Evolutionary conservation across 1,140 invertebrate species (phyloP), one percentile per base, ranked within the genome.

Genomic region (Cylas formicarius): DNA sequence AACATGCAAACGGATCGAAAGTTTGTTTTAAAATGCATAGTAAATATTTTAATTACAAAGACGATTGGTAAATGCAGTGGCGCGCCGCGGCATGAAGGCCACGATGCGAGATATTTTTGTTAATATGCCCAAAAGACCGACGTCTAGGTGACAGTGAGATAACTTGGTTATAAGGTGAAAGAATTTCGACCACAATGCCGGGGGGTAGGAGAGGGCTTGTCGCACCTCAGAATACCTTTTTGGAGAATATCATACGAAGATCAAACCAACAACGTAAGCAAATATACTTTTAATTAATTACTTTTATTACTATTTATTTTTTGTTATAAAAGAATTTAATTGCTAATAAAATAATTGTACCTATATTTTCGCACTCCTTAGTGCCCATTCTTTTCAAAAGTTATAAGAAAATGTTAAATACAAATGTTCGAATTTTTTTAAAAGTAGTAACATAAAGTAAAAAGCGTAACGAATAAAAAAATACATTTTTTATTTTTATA

Each of bases 171-270:
- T n/a, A n/a, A n/a, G n/a, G n/a, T n/a, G n/a, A n/a, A n/a, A 43
- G 37, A 49, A 42, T 47, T 47, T 24, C 36, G 21, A 24, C 37
- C 43, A 46, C 52, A 32, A 94, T 93, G 90, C 89, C 90, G 71
- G 90, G 90, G 67, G 90, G 90, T 72, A 80, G 90, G 66, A 81
- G 90, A 80, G 96, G 95, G 71, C 82, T 99, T 57, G 95, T 98
- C 64, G 95, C 96, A 76, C 96, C 96, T 61, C 95, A 99, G 76
- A 99, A 99, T 72, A 99, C 96, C 57, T 99, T 99, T 74, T 76
- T 99, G 59, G 96, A 99, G 74, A 98, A 97, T 73, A 97, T 99
- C 72, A 97, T 98, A 58, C 75, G 94, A 57, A 80, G 94, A 68
- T 97, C 91, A 59, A 94, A 90, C 67, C 93, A 90, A 60, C 90